phyloP scores from a whole-genome alignment of 1,140 invertebrate genomes.

The Megalonaias nervosa region DNA sequence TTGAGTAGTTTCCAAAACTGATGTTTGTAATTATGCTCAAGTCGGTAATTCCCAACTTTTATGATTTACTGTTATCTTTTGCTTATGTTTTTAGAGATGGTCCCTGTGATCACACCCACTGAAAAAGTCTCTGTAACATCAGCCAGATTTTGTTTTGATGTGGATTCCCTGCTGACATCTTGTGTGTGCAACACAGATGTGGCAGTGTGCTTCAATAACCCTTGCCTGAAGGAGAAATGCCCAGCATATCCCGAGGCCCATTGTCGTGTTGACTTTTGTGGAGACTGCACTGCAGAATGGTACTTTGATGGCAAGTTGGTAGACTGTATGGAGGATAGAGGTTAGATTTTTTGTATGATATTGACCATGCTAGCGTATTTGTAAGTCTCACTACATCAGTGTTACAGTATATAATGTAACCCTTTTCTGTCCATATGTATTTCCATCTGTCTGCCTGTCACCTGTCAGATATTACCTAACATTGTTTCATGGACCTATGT shows the following conservation, averaged over 20 bases:
- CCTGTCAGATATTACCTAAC: too few species aligned
- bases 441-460: too few species aligned
- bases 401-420: too few species aligned
- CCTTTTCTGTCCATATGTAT: too few species aligned
- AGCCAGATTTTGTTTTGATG: conserved; percentile 56
- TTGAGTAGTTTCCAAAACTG: not conserved
- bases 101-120: conserved; percentile 17
- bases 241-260: conserved; percentile 53
- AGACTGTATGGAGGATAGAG: conserved; percentile 50
- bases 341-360: conserved; percentile 19
- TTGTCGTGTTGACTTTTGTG: conserved; percentile 55
- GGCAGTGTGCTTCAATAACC: conserved; percentile 48
- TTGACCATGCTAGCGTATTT: too few species aligned
- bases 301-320: conserved; percentile 45
- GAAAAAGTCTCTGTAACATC: conserved; percentile 34
- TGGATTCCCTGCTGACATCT: conserved; percentile 44
- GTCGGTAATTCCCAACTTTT: not conserved
- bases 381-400: too few species aligned
- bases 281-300: conserved; percentile 51
- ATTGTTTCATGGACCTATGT: too few species aligned
- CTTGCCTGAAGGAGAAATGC: conserved; percentile 49
- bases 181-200: conserved; percentile 48
- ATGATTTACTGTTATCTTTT: not conserved
- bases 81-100: conserved; percentile 39
- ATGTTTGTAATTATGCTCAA: not conserved